Percentiles rank a stretch among this genome's conserved stretches.
These are phyloP conservation scores for Rynchops niger DNA, from an alignment of 2,113 vertebrate genomes.

Conservation along the genomic window DNA sequence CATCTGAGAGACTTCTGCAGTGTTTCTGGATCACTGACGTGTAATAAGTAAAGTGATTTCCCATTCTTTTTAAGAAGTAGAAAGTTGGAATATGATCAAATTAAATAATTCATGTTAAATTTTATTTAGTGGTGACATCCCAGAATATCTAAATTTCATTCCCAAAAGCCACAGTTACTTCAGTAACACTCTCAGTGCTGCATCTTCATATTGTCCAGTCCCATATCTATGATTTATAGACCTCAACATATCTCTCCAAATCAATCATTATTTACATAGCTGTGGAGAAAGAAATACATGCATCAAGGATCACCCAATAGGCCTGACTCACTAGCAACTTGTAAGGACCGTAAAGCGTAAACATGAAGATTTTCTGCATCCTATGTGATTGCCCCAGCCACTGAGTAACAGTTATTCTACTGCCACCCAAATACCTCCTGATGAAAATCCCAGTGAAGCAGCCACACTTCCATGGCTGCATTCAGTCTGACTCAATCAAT, in stretches of 20 bases:
- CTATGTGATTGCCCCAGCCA: background rate
- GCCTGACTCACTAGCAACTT: background rate
- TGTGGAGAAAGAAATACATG: background rate
- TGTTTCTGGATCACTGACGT: background rate
- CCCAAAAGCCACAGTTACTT: background rate
- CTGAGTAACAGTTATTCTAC: background rate
- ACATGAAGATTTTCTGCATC: background rate
- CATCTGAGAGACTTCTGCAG: background rate
- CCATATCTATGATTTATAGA: background rate
- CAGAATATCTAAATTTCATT: background rate
- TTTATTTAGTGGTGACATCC: background rate
- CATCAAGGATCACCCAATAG: background rate
- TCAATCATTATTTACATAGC: background rate
- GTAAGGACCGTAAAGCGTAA: background rate
- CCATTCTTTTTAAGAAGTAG: background rate
- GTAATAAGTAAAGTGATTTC: background rate
- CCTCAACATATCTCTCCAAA: background rate
- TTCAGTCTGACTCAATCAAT: background rate
- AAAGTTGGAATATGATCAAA: background rate
- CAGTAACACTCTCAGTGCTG: background rate
- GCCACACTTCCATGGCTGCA: background rate
- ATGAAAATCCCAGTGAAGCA: background rate
- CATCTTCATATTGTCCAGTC: background rate
- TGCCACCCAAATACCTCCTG: background rate
- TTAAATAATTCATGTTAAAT: constrained; percentile 10